phyloP scores from a whole-genome alignment of 2,888 invertebrate genomes.

The Lasioglossum lativentre region DNA sequence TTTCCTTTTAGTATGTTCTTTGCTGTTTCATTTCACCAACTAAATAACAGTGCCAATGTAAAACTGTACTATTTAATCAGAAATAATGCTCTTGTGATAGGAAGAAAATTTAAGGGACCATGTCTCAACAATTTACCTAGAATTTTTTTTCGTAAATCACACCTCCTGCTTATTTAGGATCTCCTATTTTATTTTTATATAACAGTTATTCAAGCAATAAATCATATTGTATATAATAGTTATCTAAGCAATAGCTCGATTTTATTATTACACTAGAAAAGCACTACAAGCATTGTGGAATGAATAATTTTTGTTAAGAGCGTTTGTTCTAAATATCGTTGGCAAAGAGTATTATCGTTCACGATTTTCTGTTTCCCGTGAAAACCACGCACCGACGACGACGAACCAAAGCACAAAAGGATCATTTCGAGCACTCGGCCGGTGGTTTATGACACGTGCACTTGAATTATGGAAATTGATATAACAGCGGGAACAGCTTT shows the following conservation, averaged over 20 bases:
- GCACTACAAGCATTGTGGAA: neutral
- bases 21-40: neutral
- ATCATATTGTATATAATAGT: too few relatives aligned
- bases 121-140: too few relatives aligned
- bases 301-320: neutral
- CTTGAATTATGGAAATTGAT: conserved; percentile 6
- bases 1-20: neutral
- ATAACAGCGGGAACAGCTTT: conserved; percentile 6
- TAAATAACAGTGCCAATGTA: neutral
- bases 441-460: neutral
- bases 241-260: too few relatives aligned
- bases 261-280: too few relatives aligned
- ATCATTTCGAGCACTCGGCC: conserved; percentile 7
- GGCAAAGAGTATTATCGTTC: neutral
- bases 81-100: too few relatives aligned
- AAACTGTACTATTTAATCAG: neutral
- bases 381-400: neutral
- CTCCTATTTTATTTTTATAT: too few relatives aligned
- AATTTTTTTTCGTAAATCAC: too few relatives aligned
- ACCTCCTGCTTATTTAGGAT: too few relatives aligned
- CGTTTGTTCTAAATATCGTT: neutral
- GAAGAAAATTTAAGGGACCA: too few relatives aligned
- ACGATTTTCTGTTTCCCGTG: neutral
- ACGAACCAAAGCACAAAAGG: neutral
- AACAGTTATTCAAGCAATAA: too few relatives aligned